Conservation (phyloP, 2,797 vertebrate species). For the Perodicticus potto region DNA sequence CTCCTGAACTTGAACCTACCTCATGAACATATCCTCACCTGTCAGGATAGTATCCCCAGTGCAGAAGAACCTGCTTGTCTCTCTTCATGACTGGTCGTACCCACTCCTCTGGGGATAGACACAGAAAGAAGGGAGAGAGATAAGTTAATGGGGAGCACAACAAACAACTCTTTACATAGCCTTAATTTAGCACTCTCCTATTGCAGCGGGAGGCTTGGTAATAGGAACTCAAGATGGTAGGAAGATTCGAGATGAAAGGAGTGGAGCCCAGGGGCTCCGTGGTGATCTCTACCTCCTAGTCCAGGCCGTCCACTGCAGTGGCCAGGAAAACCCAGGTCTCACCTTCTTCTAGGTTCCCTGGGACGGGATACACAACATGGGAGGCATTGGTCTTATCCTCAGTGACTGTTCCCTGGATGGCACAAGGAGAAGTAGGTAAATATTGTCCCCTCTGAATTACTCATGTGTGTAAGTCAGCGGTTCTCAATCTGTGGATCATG, state of each 20-base stretch:
- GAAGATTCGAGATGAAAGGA: background rate
- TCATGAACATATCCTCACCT: constrained; percentile 89
- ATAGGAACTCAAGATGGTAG: background rate
- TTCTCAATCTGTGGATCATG: too few species aligned
- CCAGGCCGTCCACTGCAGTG: background rate
- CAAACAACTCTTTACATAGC: background rate
- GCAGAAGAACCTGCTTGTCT: constrained; percentile 97
- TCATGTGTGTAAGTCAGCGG: background rate
- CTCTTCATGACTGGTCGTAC: constrained; percentile 98
- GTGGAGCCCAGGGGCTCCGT: background rate
- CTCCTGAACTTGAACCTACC: background rate
- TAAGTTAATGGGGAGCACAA: constrained; percentile 40
- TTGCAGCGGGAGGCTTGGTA: background rate
- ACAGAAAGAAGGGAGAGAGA: constrained; percentile 53
- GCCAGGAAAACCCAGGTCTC: constrained; percentile 59
- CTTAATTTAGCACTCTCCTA: background rate
- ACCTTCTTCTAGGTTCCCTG: constrained; percentile 96
- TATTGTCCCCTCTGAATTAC: background rate
- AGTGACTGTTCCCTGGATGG: constrained; percentile 94
- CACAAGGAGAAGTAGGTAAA: constrained; percentile 40
- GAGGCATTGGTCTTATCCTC: constrained; percentile 96
- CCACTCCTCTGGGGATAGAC: constrained; percentile 94
- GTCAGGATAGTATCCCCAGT: constrained; percentile 99
- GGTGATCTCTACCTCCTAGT: background rate
- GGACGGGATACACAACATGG: constrained; percentile 95